Evolutionary conservation across 2,797 vertebrate species (phyloP).

Genomic region (Lithobates pipiens): DNA sequence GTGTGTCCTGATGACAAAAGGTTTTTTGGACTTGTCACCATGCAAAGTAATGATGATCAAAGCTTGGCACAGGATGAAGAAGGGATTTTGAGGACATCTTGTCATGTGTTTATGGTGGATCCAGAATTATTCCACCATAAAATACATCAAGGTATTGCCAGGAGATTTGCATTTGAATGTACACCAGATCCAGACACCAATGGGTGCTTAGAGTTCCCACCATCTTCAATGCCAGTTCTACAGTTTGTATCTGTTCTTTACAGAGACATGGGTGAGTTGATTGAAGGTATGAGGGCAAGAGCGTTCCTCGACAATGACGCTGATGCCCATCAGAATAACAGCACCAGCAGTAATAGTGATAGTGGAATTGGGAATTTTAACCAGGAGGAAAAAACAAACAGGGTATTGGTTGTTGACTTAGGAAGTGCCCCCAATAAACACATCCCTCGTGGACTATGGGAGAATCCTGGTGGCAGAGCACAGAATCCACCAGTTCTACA

Average conservation of each 20-base stretch:
- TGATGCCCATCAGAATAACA: conserved; percentile 88
- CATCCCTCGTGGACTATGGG: conserved; percentile 82
- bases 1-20: conserved; percentile 93
- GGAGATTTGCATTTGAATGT: conserved; percentile 91
- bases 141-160: conserved; percentile 88
- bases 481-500: conserved; percentile 67
- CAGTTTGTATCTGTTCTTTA: conserved; percentile 96
- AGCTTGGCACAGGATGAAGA: conserved; percentile 82
- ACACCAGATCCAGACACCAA: conserved; percentile 94
- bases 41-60: conserved; percentile 87
- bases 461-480: conserved; percentile 73
- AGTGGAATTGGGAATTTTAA: conserved; percentile 96
- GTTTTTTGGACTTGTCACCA: conserved; percentile 96
- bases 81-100: conserved; percentile 88
- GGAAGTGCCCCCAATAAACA: conserved; percentile 84
- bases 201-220: conserved; percentile 94
- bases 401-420: conserved; percentile 92
- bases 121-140: conserved; percentile 94
- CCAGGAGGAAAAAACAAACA: conserved; percentile 90
- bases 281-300: conserved; percentile 91
- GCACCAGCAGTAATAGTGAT: conserved; percentile 97
- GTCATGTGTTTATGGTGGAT: conserved; percentile 97
- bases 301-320: conserved; percentile 89
- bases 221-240: conserved; percentile 91
- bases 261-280: conserved; percentile 95